Base-by-base conservation (phyloP, 2,113 vertebrate species). In the Orthonyx spaldingii region DNA sequence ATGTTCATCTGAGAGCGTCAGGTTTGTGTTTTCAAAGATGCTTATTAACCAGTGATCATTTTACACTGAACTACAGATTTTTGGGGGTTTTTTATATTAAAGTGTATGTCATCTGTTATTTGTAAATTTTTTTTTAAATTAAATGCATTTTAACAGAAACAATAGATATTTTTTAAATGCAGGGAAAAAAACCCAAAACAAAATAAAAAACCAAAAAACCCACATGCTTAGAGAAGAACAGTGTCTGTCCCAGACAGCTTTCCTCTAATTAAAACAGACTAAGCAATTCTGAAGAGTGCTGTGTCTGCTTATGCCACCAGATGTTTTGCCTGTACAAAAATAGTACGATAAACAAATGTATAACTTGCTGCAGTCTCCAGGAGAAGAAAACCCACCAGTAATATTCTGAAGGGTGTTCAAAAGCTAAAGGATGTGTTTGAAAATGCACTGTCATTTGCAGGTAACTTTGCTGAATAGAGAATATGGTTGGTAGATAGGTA, bases 201-300 rank as follows among this genome's bases (percentile, higher is more conserved):
- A 66, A 59, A 32, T 26, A 50, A 42, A 42, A 50, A 41, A 1
- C 6, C 22, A 50, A 42, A 60, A 75, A 1, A 1, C 17, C 18
- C 33, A 46, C 6, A 2, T 44, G 28, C 59, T 89, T 35, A 56
- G 32, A 96, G 74, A 87, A 70, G 39, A 85, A 26, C 35, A 64
- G 30, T 83, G 82, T 84, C 65, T 78, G 32, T 94, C 61, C 26
- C 86, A 89, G 81, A 79, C 68, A 87, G 69, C 61, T 82, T 94
- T 85, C 82, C 23, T 84, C 69, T 94, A 78, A 94, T 88, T 97
- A 97, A 97, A 96, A 77, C 80, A 87, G 52, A 55, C 33, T 69
- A 69, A 39, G 57, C 32, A 87, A 83, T 55, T 90, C 69, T 44
- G 32, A 20, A 74, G 80, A 87, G 66, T 28, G 32, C 72, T 84